These are phyloP conservation scores for Paracentrotus lividus DNA, from an alignment of 53 echinoderm and acorn worm genomes.

Conservation along the genomic window DNA sequence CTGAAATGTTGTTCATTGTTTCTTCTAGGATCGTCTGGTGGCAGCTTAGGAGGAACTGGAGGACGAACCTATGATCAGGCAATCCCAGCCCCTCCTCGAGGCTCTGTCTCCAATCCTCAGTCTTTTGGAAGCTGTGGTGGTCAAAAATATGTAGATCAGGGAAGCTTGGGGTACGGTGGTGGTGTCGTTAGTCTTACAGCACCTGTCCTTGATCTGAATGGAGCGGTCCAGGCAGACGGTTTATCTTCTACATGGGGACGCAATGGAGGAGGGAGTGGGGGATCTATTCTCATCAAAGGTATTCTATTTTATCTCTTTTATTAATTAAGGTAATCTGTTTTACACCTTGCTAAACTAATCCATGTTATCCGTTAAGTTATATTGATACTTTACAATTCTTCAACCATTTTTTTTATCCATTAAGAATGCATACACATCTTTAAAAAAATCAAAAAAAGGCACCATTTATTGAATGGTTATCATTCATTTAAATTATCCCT, in stretches of 20 bases:
- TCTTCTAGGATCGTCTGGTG: slow-evolving; percentile 87
- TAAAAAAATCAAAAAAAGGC: too few species aligned
- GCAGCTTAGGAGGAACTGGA: slow-evolving; percentile 90
- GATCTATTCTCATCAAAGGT: slow-evolving; percentile 42
- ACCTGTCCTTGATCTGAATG: slow-evolving; percentile 81
- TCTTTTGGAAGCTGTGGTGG: slow-evolving; percentile 91
- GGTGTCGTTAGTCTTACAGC: slow-evolving; percentile 80
- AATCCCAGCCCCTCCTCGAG: slow-evolving; percentile 81
- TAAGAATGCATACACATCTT: too few species aligned
- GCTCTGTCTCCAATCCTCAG: slow-evolving; percentile 74
- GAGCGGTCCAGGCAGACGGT: slow-evolving; percentile 78
- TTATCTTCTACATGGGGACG: slow-evolving; percentile 23
- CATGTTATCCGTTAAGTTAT: too few species aligned
- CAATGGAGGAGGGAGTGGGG: slow-evolving; percentile 67
- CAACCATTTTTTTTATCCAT: too few species aligned
- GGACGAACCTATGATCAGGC: slow-evolving; percentile 80
- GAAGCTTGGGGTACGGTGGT: slow-evolving; percentile 78
- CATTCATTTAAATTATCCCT: too few species aligned
- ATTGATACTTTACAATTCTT: too few species aligned
- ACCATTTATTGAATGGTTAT: too few species aligned
- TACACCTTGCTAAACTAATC: too few species aligned
- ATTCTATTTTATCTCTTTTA: not conserved
- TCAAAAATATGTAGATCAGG: slow-evolving; percentile 51
- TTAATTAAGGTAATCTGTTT: too few species aligned
- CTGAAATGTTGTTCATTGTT: not conserved